A percentile compares a stretch with the other conserved stretches of the same genome.
phyloP scores from a whole-genome alignment of 1,140 invertebrate species.

The Oryctes rhinoceros region DNA sequence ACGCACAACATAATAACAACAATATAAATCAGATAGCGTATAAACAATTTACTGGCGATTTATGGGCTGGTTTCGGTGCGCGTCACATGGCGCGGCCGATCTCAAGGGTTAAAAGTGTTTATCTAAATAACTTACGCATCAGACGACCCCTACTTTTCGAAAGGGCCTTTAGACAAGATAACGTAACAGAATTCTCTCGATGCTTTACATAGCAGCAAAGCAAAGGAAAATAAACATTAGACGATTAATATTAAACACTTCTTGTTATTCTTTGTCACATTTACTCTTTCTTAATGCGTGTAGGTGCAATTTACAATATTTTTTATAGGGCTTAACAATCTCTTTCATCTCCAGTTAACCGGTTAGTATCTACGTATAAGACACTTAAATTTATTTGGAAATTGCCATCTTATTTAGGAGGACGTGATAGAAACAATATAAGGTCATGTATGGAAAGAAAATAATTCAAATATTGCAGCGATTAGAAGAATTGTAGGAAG shows the following conservation, averaged over 20 bases:
- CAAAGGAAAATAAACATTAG: not conserved
- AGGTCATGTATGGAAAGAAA: no score
- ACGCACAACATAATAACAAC: not conserved
- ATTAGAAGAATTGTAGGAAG: no score
- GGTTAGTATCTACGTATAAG: not conserved
- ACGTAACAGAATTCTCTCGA: not conserved
- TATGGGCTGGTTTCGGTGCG: not conserved
- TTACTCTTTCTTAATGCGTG: not conserved
- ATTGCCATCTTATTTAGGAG: no score
- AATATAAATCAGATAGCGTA: conserved; percentile 10
- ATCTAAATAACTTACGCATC: conserved; percentile 15
- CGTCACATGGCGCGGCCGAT: not conserved
- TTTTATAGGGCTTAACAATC: not conserved
- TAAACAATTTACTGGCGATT: conserved; percentile 2
- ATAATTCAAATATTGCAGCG: no score
- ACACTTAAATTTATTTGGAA: no score
- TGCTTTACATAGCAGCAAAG: not conserved
- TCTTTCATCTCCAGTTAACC: not conserved
- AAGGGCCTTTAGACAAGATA: conserved; percentile 5
- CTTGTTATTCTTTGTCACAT: not conserved
- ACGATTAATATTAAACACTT: conserved; percentile 15
- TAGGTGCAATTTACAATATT: conserved; percentile 16
- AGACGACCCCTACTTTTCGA: not conserved
- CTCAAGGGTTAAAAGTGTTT: conserved; percentile 4
- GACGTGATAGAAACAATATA: no score